Base-by-base conservation (phyloP, 2,888 invertebrate species). In the Amblyjoppa proteus region DNA sequence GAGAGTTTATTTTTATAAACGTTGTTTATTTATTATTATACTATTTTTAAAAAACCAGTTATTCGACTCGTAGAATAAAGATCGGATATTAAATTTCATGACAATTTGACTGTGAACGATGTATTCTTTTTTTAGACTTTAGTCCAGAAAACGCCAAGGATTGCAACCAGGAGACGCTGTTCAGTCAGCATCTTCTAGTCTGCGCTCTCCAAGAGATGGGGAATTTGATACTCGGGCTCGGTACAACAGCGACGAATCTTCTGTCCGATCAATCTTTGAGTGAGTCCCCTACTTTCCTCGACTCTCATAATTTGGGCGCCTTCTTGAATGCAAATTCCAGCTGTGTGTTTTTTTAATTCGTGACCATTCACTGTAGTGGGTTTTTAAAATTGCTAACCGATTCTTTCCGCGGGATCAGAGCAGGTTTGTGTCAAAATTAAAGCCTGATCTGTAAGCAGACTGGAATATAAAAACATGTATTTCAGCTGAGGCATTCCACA, bases 191-290 rank as follows among this genome's bases (percentile, higher is more conserved):
- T 94, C 94, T 98, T 86, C 94, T 98, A 56, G 98, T 99, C 2
- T 99, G 99, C 93, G 98, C 99, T 4, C 95, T 99, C 87, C 98
- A 98, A 93, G 99, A 99, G 94, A 96, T 99, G 75, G 98, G 99
- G 2, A 97, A 97, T 91, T 95, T 99, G 82, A 97, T 99, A 28
- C 95, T 98, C 53, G 97, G 98, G 86, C 95, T 99, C 20, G 99
- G 99, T n/a, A 99, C 99, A 0, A 98, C 99, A 0, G 98, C 99
- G 3, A 97, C 98, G 90, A 97, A 98, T 92, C 95, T 99, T 9
- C 96, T 99, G 9, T 96, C 97, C 0, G 99, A 99, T 94, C 97
- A 97, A 53, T 97, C 98, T 0, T 95, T 98, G 87, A 98, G 96
- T 96, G 94, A 93, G 95, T 56, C 11, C 7, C 9, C 11, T 25